Evolutionary conservation across 1,140 invertebrate genomes (phyloP).

Genomic region (Leptinotarsa texana): DNA sequence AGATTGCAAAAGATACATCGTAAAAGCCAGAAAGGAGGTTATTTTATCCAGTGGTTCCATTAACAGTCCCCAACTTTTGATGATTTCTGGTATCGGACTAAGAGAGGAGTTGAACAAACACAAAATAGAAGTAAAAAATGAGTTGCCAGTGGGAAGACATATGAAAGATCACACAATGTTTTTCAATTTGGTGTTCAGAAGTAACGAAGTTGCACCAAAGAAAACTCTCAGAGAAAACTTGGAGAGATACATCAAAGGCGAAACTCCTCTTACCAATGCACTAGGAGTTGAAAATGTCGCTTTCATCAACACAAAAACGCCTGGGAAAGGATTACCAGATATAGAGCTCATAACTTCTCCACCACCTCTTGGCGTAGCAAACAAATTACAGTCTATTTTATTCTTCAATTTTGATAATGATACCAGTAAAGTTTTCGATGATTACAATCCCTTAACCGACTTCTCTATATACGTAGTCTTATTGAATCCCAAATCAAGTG

Average conservation of each 20-base stretch:
- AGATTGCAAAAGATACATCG: conserved; percentile 19
- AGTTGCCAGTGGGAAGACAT: conserved; percentile 75
- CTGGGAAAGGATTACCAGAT: background rate
- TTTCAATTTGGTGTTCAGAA: conserved; percentile 49
- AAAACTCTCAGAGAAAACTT: conserved; percentile 21
- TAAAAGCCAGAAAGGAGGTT: conserved; percentile 64
- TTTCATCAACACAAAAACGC: conserved; percentile 14
- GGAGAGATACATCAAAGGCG: conserved; percentile 25
- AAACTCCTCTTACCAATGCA: conserved; percentile 19
- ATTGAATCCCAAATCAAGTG: conserved; percentile 74
- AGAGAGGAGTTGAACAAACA: conserved; percentile 66
- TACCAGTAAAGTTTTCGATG: background rate
- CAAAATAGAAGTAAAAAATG: conserved; percentile 67
- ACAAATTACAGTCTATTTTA: background rate
- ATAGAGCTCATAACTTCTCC: background rate
- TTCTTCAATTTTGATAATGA: background rate
- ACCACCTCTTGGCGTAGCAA: conserved; percentile 10
- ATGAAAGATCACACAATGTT: conserved; percentile 78
- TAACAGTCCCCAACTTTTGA: conserved; percentile 75
- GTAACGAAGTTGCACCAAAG: conserved; percentile 14
- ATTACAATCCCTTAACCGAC: conserved; percentile 10
- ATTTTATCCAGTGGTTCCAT: conserved; percentile 77
- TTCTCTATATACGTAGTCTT: conserved; percentile 65
- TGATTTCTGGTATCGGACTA: conserved; percentile 86
- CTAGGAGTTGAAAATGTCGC: background rate